Conservation (phyloP, 2,113 vertebrate species). For the Peromyscus maniculatus region DNA sequence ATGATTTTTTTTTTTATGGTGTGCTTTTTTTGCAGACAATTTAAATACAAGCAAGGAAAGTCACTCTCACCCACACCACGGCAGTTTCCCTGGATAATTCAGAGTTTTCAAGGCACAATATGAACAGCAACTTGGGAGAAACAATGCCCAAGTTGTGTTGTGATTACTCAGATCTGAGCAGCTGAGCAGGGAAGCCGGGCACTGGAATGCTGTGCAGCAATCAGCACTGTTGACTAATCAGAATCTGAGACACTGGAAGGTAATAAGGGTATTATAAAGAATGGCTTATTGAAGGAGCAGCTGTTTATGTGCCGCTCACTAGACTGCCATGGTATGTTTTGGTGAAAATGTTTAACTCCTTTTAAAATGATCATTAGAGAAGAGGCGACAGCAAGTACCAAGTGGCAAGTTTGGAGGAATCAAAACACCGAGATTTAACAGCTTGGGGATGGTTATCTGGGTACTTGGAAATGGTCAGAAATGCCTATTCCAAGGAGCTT, state of each 20-base stretch:
- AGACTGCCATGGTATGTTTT: conserved; percentile 89
- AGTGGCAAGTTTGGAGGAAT: conserved; percentile 80
- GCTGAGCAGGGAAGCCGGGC: conserved; percentile 98
- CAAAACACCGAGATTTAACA: conserved; percentile 65
- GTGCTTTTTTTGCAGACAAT: conserved; percentile 60
- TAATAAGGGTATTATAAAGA: conserved; percentile 98
- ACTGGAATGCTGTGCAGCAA: conserved; percentile 96
- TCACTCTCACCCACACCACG: conserved; percentile 47
- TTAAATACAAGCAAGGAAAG: conserved; percentile 67
- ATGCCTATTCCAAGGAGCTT: conserved; percentile 69
- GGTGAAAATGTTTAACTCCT: conserved; percentile 87
- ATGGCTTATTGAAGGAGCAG: conserved; percentile 98
- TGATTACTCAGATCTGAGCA: conserved; percentile 93
- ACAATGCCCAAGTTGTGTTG: conserved; percentile 98
- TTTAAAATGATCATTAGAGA: conserved; percentile 83
- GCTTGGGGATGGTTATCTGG: conserved; percentile 76
- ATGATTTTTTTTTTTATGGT: not conserved
- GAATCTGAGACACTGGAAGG: conserved; percentile 99
- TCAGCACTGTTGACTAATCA: conserved; percentile 99
- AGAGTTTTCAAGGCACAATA: conserved; percentile 89
- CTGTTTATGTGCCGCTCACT: conserved; percentile 96
- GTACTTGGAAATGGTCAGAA: conserved; percentile 74
- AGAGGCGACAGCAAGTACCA: conserved; percentile 77
- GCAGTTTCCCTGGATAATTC: conserved; percentile 69
- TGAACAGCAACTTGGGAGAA: conserved; percentile 90